Base-by-base conservation (phyloP, 2,797 vertebrate species). In the Spinibarbus caldwelli region DNA sequence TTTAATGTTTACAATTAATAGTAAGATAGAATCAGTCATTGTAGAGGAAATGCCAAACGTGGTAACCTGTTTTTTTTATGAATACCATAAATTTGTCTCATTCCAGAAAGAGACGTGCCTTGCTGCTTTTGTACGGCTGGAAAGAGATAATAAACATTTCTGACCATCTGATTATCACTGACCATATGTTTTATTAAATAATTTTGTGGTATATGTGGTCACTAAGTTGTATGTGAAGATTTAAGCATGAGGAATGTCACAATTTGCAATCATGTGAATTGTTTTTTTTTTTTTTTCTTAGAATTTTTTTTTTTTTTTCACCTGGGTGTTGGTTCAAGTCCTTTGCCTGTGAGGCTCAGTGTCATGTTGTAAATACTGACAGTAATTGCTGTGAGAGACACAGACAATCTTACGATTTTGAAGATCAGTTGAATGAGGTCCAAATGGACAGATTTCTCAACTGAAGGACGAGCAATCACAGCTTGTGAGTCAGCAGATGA, bases 21-120 rank as follows among this genome's bases (percentile, higher is more conserved):
- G 87, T 87, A 73, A 93, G 83, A 84, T 82, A 88, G 36, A 9
- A 92, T 94, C 92, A 90, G 90, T 91, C 77, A 67, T 73, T 86
- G 82, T 87, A 86, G 84, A 80, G 87, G 75, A 88, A 83, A 89
- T 89, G 85, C 79, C 79, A 83, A 89, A 81, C 34, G 57, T 73
- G 76, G 70, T 88, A 86, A 81, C 87, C 82, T 88, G 73, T 86
- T 86, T 68, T 86, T 64, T 89, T 88, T 85, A 87, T 84, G 77
- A 83, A 85, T 79, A 59, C 71, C 82, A 57, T 83, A 85, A 85
- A 85, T 85, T 41, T 64, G 71, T 90, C 70, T 52, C 41, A 41
- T 89, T 88, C 38, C 79, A 66, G 78, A 43, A 68, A n/a, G 66
- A 59, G 57, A 31, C 49, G 62, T 36, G 26, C 76, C 19, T 47